A percentile compares a stretch with the other conserved stretches of the same genome.
phyloP scores from a whole-genome alignment of 1,140 invertebrate species.

The Tribolium madens region DNA sequence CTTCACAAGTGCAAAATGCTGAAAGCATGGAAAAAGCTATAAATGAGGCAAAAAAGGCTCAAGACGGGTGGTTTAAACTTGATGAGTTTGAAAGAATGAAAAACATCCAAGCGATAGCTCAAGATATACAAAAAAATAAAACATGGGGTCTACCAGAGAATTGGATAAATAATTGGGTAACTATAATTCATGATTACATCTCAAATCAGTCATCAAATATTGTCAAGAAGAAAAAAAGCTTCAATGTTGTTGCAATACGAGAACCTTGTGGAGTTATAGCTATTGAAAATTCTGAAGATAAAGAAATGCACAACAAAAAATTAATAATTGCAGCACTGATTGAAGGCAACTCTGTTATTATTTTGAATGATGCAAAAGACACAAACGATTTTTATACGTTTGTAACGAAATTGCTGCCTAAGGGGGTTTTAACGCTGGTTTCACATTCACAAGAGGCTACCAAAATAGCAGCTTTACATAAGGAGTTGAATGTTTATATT shows the following conservation, averaged over 20 bases:
- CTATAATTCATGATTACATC: conserved; percentile 17
- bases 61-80: conserved; percentile 3
- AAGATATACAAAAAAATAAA: not conserved
- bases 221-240: not conserved
- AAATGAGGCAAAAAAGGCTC: conserved; percentile 20
- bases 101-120: conserved; percentile 41
- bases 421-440: conserved; percentile 45
- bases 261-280: conserved; percentile 51
- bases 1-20: conserved; percentile 20
- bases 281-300: conserved; percentile 40
- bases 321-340: conserved; percentile 50
- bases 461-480: conserved; percentile 31
- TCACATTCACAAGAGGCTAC: conserved; percentile 38
- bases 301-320: conserved; percentile 26
- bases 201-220: not conserved
- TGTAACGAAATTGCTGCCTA: conserved; percentile 47
- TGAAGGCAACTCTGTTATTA: conserved; percentile 54
- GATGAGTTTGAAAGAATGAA: conserved; percentile 28
- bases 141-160: not conserved
- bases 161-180: conserved; percentile 35
- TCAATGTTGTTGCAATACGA: conserved; percentile 37
- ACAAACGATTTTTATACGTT: conserved; percentile 30
- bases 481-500: conserved; percentile 48
- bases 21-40: conserved; percentile 16
- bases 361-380: conserved; percentile 38